Conservation (phyloP, 2,888 invertebrate species). For the Cecidostiba fungosa region DNA sequence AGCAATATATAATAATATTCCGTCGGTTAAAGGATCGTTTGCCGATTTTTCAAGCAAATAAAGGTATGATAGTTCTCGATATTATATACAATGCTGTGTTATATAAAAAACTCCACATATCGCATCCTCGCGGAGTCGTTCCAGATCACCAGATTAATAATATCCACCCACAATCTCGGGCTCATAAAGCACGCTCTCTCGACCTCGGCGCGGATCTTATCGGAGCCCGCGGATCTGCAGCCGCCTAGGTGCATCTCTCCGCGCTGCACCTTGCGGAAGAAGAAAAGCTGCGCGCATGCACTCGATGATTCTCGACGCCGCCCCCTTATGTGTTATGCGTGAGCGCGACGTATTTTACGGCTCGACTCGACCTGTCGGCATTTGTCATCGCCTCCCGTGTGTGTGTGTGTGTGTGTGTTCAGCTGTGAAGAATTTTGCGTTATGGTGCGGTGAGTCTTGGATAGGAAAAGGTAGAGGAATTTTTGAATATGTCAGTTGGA, state of each 20-base stretch:
- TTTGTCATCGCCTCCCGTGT: constrained; percentile 39
- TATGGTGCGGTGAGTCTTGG: no score
- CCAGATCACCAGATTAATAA: constrained; percentile 31
- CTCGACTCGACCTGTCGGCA: constrained; percentile 30
- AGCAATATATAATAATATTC: no score
- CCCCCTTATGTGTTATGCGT: constrained; percentile 16
- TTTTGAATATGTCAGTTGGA: no score
- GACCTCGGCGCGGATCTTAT: constrained; percentile 22
- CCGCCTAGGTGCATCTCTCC: background rate
- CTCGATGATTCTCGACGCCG: constrained; percentile 5
- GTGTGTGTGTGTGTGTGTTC: background rate
- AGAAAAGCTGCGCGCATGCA: background rate
- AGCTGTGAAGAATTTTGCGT: background rate
- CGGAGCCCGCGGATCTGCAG: background rate
- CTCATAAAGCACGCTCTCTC: constrained; percentile 1
- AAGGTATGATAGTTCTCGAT: background rate
- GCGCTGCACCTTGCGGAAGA: constrained; percentile 48
- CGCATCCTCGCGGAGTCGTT: background rate
- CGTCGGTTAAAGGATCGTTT: no score
- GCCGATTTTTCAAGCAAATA: no score
- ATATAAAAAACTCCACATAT: background rate
- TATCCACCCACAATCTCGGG: constrained; percentile 21
- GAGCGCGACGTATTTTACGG: constrained; percentile 31
- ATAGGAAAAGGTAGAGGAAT: no score
- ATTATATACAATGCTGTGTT: background rate